phyloP scores from a whole-genome alignment of 2,113 vertebrate genomes.

The Lichenostomus cassidix region DNA sequence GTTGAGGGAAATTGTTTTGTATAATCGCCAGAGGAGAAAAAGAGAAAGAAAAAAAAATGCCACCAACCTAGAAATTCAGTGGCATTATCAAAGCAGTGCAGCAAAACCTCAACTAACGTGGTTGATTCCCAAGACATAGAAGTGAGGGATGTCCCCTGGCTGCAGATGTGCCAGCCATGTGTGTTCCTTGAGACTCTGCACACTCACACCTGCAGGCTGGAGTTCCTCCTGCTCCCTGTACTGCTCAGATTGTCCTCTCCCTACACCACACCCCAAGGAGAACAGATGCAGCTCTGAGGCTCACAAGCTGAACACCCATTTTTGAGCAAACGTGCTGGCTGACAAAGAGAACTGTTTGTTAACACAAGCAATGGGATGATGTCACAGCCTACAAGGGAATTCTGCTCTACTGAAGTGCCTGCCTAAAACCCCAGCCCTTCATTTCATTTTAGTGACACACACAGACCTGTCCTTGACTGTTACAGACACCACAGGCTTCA shows the following conservation, averaged over 20 bases:
- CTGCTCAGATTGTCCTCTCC: neutral
- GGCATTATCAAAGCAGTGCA: neutral
- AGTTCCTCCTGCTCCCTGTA: neutral
- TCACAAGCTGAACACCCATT: neutral
- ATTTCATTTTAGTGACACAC: neutral
- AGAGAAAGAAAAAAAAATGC: accelerated
- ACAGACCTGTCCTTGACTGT: neutral
- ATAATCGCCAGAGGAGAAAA: neutral
- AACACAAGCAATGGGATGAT: neutral
- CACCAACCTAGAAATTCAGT: neutral
- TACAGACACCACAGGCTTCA: neutral
- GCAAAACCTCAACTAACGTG: neutral
- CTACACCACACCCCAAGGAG: neutral
- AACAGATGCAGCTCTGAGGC: neutral
- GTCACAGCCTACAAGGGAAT: neutral
- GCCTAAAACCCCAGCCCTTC: neutral
- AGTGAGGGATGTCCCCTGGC: neutral
- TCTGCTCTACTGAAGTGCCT: neutral
- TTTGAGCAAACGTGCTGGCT: neutral
- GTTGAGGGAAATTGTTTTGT: neutral
- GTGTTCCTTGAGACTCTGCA: neutral
- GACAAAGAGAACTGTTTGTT: neutral
- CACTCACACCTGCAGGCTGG: neutral
- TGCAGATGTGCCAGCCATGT: accelerated
- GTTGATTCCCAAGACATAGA: neutral